These are phyloP conservation scores for Melieria picta DNA, from an alignment of 2,888 invertebrate genomes.

Conservation along the genomic window DNA sequence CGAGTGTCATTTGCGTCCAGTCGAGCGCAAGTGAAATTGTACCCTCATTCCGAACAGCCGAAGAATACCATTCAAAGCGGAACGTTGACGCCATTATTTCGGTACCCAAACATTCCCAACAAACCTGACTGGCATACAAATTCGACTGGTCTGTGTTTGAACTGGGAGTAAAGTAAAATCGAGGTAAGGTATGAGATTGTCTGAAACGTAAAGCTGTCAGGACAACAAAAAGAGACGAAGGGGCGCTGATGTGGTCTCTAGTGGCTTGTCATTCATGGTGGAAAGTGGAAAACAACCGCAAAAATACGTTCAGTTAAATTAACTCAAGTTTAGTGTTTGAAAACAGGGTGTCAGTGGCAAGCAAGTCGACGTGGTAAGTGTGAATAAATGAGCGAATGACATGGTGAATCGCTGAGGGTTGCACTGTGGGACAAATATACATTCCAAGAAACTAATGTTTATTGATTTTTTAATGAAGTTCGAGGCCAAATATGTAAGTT, in stretches of 20 bases:
- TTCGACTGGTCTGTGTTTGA: conserved; percentile 29
- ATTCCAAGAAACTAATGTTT: too few species aligned
- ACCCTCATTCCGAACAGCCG: neutral
- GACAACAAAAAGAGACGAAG: too few species aligned
- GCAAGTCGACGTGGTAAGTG: too few species aligned
- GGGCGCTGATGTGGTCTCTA: neutral
- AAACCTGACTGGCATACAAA: conserved; percentile 60
- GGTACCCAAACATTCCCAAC: conserved; percentile 25
- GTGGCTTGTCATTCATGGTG: neutral
- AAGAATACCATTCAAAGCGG: neutral
- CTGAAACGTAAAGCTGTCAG: too few species aligned
- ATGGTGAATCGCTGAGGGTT: too few species aligned
- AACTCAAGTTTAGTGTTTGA: conserved; percentile 11
- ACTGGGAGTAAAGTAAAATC: neutral
- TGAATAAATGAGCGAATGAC: too few species aligned
- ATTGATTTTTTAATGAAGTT: too few species aligned
- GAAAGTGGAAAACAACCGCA: conserved; percentile 28
- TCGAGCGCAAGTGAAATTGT: neutral
- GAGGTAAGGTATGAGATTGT: too few species aligned
- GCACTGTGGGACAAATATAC: too few species aligned
- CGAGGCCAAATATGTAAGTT: too few species aligned
- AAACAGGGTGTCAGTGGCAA: neutral
- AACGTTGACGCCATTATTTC: neutral
- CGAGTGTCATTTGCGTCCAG: neutral
- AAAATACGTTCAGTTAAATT: conserved; percentile 24